Conservation (phyloP, 1,140 invertebrate species). For the Streblospio benedicti region DNA sequence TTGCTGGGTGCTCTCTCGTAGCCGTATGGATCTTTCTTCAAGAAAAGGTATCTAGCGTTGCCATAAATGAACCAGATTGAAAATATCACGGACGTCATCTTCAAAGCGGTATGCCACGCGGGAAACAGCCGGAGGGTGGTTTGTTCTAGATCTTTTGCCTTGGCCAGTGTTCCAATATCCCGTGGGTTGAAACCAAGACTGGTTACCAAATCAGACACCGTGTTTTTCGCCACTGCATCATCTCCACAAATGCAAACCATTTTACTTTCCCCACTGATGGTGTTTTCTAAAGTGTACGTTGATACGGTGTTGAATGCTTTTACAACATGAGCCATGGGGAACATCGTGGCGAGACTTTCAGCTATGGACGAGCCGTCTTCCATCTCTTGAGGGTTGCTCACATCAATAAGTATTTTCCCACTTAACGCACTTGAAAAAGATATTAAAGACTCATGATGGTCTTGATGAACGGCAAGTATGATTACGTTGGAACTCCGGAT, state of each 20-base stretch:
- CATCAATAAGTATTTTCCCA: slow-evolving; percentile 5
- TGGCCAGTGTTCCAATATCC: slow-evolving; percentile 27
- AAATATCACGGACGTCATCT: slow-evolving; percentile 32
- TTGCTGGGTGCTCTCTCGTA: slow-evolving; percentile 38
- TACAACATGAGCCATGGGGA: slow-evolving; percentile 16
- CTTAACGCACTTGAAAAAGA: too few relatives aligned
- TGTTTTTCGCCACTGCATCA: slow-evolving; percentile 20
- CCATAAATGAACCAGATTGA: slow-evolving; percentile 34
- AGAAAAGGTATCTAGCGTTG: slow-evolving; percentile 15
- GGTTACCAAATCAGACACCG: slow-evolving; percentile 27
- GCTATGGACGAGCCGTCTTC: not conserved
- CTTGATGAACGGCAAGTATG: too few relatives aligned
- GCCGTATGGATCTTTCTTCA: slow-evolving; percentile 21
- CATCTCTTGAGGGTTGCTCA: slow-evolving; percentile 3
- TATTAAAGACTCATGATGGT: too few relatives aligned
- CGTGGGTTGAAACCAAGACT: slow-evolving; percentile 33
- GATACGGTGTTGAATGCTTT: slow-evolving; percentile 43
- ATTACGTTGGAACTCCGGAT: too few relatives aligned
- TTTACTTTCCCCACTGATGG: slow-evolving; percentile 20
- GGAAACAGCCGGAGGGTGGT: slow-evolving; percentile 29
- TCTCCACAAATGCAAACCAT: slow-evolving; percentile 33
- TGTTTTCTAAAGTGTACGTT: slow-evolving; percentile 34
- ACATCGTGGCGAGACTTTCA: not conserved
- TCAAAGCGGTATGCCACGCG: slow-evolving; percentile 32
- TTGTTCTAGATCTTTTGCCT: slow-evolving; percentile 32